phyloP scores from a whole-genome alignment of 1,140 invertebrate genomes.

The Agraylea sexmaculata region DNA sequence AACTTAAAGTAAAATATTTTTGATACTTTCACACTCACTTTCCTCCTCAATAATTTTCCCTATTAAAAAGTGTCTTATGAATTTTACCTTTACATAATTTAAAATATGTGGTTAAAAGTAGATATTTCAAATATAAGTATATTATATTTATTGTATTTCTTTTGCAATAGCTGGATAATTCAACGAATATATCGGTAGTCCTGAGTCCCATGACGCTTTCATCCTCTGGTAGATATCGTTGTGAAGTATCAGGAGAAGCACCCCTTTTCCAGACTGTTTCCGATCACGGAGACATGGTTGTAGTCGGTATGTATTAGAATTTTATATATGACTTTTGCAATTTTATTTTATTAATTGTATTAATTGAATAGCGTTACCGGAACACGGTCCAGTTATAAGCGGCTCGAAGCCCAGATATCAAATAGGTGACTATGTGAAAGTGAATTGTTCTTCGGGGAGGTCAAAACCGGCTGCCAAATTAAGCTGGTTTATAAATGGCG shows the following conservation, averaged over 20 bases:
- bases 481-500: conserved; percentile 79
- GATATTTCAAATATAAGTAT: no score
- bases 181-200: conserved; percentile 60
- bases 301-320: conserved; percentile 55
- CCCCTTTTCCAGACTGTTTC: conserved; percentile 76
- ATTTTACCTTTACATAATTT: no score
- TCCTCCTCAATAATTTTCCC: no score
- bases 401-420: conserved; percentile 70
- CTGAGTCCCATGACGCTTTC: conserved; percentile 61
- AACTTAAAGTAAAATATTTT: no score
- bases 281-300: conserved; percentile 68
- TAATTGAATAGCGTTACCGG: conserved; percentile 56
- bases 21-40: no score
- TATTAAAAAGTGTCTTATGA: no score
- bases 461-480: conserved; percentile 75
- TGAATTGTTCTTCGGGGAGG: conserved; percentile 72
- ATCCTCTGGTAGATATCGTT: conserved; percentile 69
- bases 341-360: conserved; percentile 11
- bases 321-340: background rate
- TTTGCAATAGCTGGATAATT: conserved; percentile 51
- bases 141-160: conserved; percentile 1
- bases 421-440: conserved; percentile 63
- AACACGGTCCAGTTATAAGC: conserved; percentile 68
- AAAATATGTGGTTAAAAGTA: no score
- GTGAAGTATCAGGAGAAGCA: conserved; percentile 80